These are phyloP conservation scores for Paralichthys olivaceus DNA, from an alignment of 2,113 vertebrate species.

Conservation along the genomic window DNA sequence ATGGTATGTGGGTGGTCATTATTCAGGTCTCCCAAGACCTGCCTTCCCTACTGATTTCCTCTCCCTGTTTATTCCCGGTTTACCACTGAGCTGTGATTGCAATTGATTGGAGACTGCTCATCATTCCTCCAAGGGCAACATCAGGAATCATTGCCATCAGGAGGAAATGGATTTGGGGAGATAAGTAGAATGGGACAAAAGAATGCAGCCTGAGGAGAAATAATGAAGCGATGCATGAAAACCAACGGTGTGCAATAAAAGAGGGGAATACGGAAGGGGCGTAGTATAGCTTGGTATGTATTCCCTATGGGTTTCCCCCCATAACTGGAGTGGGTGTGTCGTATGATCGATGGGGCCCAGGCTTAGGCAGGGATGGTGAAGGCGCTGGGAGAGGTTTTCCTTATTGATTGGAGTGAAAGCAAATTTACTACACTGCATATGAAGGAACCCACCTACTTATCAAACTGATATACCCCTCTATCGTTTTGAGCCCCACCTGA, in stretches of 20 bases:
- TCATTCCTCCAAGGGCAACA: slow-evolving; percentile 58
- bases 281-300: not conserved
- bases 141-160: slow-evolving; percentile 40
- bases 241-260: slow-evolving; percentile 1
- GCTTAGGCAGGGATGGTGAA: not conserved
- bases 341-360: slow-evolving; percentile 31
- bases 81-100: slow-evolving; percentile 71
- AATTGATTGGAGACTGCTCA: slow-evolving; percentile 69
- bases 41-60: slow-evolving; percentile 55
- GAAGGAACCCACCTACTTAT: slow-evolving; percentile 25
- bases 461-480: slow-evolving; percentile 17
- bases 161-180: slow-evolving; percentile 34
- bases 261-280: not conserved
- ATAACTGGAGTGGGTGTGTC: slow-evolving; percentile 22
- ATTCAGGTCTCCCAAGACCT: slow-evolving; percentile 46
- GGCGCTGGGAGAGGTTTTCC: slow-evolving; percentile 12
- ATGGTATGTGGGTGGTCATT: slow-evolving; percentile 61
- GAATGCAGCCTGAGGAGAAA: slow-evolving; percentile 10
- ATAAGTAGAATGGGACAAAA: slow-evolving; percentile 37
- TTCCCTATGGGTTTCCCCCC: not conserved
- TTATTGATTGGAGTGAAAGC: slow-evolving; percentile 39
- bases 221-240: slow-evolving; percentile 9
- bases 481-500: slow-evolving; percentile 26
- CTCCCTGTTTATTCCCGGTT: slow-evolving; percentile 15
- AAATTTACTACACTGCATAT: slow-evolving; percentile 50